Percentiles rank a stretch among this genome's conserved stretches.
Conservation (phyloP, 2,888 invertebrate genomes). For the Sarcophaga carnaria region DNA sequence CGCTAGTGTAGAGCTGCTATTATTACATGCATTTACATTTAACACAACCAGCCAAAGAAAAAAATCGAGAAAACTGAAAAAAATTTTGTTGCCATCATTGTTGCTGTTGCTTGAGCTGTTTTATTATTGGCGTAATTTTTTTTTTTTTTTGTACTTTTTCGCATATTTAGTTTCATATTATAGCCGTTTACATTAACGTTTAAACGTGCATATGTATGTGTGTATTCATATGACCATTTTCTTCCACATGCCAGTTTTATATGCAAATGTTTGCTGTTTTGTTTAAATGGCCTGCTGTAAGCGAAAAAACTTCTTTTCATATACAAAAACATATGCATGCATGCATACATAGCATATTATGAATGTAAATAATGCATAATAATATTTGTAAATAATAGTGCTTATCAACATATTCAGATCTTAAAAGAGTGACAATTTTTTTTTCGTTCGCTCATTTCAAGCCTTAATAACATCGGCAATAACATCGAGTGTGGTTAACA, state of each 20-base stretch:
- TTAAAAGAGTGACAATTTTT: constrained; percentile 31
- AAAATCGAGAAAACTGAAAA: background rate
- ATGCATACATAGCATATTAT: background rate
- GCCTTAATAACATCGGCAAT: no score
- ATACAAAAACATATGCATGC: background rate
- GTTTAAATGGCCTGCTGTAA: background rate
- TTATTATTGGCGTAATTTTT: background rate
- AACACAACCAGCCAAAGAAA: background rate
- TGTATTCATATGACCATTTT: background rate
- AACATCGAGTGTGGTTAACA: no score
- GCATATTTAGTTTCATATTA: constrained; percentile 10
- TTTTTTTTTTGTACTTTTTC: background rate
- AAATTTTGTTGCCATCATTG: background rate
- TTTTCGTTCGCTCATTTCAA: background rate
- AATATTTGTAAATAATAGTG: constrained; percentile 46
- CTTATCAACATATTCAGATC: constrained; percentile 33
- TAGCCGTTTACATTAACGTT: background rate
- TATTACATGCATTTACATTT: constrained; percentile 55
- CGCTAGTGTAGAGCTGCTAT: constrained; percentile 58
- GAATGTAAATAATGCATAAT: background rate
- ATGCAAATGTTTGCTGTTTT: background rate
- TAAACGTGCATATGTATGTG: background rate
- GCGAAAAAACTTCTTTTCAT: background rate
- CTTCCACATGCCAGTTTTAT: background rate
- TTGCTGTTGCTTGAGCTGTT: background rate